Base-by-base conservation (phyloP, 2,888 invertebrate species). In the Athetis lepigone region DNA sequence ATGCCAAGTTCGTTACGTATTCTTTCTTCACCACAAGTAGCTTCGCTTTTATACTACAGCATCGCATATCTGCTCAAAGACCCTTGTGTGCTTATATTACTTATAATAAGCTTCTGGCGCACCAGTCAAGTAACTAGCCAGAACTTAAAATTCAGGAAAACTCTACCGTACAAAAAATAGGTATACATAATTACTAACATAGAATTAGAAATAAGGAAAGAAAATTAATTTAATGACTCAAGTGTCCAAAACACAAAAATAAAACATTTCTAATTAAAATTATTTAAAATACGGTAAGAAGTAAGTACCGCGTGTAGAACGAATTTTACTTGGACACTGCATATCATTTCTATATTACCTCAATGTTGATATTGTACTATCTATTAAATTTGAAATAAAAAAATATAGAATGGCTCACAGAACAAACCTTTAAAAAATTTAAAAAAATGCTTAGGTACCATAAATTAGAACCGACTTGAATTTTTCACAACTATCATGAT, bases 31-130 rank as follows among this genome's bases (percentile, higher is more conserved):
- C 9, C n/a, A 19, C 46, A 51, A 27, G 21, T 40, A 51, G 29
- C 63, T 42, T 16, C 8, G 21, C 36, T 40, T 51, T 46, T 51
- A 40, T 25, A 36, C 43, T 39, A 37, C n/a, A 49, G 45, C 11
- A 36, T 70, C 39, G 49, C 36, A 42, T 67, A 67, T 47, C 51
- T 42, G 40, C 50, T 63, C 36, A 47, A 63, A 47, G 23, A 29
- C 19, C 46, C 25, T 7, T n/a, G 62, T 51, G 46, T 18, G 19
- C 45, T 16, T 52, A 51, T 51, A 52, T 67, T 62, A 59, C 70
- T 50, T 45, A 70, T 45, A 70, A 47, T 51, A 51, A 42, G 11
- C 40, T 36, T 19, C 40, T 62, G 46, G 13, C 36, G 5, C n/a
- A 19, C 8, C 27, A 6, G 40, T 46, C 18, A 18, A 27, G 9